Conservation (phyloP, 2,888 invertebrate genomes). For the Sinohyriopsis cumingii region DNA sequence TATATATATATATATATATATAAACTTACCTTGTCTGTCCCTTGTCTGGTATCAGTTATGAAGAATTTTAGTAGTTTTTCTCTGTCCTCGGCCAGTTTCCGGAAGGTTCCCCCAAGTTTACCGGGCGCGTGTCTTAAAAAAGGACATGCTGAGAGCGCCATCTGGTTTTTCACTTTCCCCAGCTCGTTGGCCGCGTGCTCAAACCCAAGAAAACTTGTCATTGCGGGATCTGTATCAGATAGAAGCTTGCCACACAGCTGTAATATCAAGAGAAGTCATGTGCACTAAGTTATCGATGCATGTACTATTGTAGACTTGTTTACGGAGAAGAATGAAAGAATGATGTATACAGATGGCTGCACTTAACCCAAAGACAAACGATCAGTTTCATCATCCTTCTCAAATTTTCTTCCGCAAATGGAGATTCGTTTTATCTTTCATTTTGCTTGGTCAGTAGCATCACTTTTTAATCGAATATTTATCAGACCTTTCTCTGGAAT, state of each 20-base stretch:
- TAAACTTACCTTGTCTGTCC: no score
- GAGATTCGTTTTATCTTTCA: no score
- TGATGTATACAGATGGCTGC: no score
- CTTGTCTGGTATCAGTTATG: slow-evolving; percentile 1
- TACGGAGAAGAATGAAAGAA: background rate
- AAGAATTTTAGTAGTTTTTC: slow-evolving; percentile 19
- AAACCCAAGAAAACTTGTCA: slow-evolving; percentile 18
- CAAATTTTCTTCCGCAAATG: no score
- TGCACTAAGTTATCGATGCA: no score
- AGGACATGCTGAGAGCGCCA: slow-evolving; percentile 26
- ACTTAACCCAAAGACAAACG: no score
- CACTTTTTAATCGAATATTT: no score
- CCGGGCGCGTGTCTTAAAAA: slow-evolving; percentile 29
- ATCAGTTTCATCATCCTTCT: no score
- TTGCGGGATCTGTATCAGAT: slow-evolving; percentile 11
- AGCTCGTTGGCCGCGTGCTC: slow-evolving; percentile 28
- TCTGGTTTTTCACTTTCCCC: slow-evolving; percentile 35
- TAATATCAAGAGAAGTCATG: background rate
- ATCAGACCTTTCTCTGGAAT: no score
- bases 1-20: no score
- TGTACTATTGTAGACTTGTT: background rate
- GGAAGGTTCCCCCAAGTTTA: slow-evolving; percentile 28
- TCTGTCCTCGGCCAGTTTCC: slow-evolving; percentile 17
- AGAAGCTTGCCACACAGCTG: slow-evolving; percentile 26
- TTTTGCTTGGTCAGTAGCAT: no score